Evolutionary conservation across 2,113 vertebrate genomes (phyloP), one percentile per base, ranked within the genome.

Genomic region (Mormoops blainvillei): DNA sequence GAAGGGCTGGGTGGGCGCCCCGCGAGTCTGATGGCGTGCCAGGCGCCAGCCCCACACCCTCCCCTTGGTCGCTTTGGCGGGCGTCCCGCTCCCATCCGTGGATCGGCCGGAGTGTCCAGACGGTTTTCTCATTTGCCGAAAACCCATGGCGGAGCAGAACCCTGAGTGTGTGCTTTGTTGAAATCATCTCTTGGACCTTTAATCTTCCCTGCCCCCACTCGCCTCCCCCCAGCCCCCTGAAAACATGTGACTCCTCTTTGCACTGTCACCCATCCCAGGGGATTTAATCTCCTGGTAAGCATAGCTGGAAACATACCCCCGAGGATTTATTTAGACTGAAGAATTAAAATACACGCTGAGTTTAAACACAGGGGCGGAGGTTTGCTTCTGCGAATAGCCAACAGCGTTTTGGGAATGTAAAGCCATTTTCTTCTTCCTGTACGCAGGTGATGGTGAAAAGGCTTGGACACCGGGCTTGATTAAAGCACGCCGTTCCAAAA

Each of bases 261-360:
- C 70, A 22, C 2, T 0, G n/a, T 70, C 10, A 1, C 14, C 80
- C 14, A 0, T 84, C 1, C 5, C 0, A 1, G 18, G 2, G 41
- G 61, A 91, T 93, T 84, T 5, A 38, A 95, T 89, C 91, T 96
- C 86, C 50, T 31, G 19, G 41, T 90, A 71, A 70, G 76, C 38
- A 8, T 2, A 68, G 84, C 38, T 45, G 56, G 68, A 93, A 94
- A 97, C 84, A 15, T 38, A 28, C 67, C 54, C 56, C 36, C 0
- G n/a, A 92, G 33, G 5, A 43, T 63, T 93, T 93, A 41, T 58
- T 33, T 28, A 80, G 56, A 52, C 84, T 15, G 19, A 28, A 50
- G 80, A 38, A 68, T 48, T 5, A 48, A 31, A 33, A 24, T 76
- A 76, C 9, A 26, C 67, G 89, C 81, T 65, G 58, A 14, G 11